Base-by-base conservation (phyloP, 2,797 vertebrate genomes). In the Gambelia wislizenii region DNA sequence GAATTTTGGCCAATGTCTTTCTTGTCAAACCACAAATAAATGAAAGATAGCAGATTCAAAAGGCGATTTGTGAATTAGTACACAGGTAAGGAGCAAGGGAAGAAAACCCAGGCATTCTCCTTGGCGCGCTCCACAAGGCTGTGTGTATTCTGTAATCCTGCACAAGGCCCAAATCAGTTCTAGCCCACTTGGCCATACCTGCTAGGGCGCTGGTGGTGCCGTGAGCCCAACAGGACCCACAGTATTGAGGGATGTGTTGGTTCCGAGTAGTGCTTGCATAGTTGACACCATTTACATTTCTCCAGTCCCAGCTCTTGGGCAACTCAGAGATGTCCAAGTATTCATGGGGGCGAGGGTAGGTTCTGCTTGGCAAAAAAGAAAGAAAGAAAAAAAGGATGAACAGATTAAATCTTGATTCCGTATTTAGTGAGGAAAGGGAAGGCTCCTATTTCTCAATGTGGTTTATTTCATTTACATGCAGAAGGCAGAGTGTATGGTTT, bases 181-280 rank as follows among this genome's bases (percentile, higher is more conserved):
- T 0, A 22, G 13, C 16, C 14, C 67, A 70, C 69, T 25, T 36
- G 16, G 18, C 1, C 27, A 0, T 96, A 99, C 99, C 99, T 95
- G 99, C 99, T 93, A 99, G 91, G 1, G 99, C 98, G 0, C 98
- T 99, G 93, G 99, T 99, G 97, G 98, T 99, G 88, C 98, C 98
- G 0, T 99, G 98, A 0, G 99, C 99, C 99, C 99, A 99, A 96
- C 99, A 99, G 82, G 98, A 99, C 6, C 99, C 99, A 14, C 99
- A 99, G 97, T 99, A 99, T 96, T 98, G 99, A 0, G 99, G 99
- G 86, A 99, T 99, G 97, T 99, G 99, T 96, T 99, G 99, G 96
- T 99, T 99, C 64, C 99, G 97, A 2, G 98, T 99, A 5, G 98
- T 96, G 92, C 99, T 99, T 91, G 94, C 98, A 0, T 96, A 99